These are phyloP conservation scores for Exephanes ischioxanthus DNA, from an alignment of 2,888 invertebrate genomes.

Conservation along the genomic window DNA sequence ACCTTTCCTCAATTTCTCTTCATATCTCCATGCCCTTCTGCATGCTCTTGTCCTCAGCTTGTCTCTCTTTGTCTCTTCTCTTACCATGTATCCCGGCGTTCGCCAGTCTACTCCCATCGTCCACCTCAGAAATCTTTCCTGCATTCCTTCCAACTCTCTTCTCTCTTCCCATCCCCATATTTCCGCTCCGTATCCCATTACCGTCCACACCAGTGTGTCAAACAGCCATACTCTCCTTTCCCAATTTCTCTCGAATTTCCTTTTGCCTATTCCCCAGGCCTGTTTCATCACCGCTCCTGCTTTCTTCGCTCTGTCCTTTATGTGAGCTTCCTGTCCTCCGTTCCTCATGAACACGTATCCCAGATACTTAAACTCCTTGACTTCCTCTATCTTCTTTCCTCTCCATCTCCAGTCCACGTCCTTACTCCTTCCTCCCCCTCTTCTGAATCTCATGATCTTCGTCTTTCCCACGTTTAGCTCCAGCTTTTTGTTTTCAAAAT, in stretches of 20 bases:
- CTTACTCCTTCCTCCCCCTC: too few relatives aligned
- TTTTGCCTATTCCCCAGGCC: too few relatives aligned
- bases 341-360: constrained; percentile 5
- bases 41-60: background rate
- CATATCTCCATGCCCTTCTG: background rate
- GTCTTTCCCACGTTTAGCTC: background rate
- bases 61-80: too few relatives aligned
- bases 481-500: background rate
- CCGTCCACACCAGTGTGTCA: constrained; percentile 11
- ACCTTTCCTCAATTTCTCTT: background rate
- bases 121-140: too few relatives aligned
- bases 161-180: too few relatives aligned
- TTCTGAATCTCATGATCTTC: too few relatives aligned
- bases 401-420: too few relatives aligned
- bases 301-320: background rate
- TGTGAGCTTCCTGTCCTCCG: background rate
- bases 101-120: too few relatives aligned
- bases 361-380: constrained; percentile 41
- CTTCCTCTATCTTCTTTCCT: constrained; percentile 14
- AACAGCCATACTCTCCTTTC: constrained; percentile 28
- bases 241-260: background rate
- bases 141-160: too few relatives aligned
- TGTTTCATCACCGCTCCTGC: background rate
- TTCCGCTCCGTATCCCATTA: too few relatives aligned
- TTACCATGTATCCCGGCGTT: too few relatives aligned